Base-by-base conservation (phyloP, 2,888 invertebrate genomes). In the Neuroscelio doddi region DNA sequence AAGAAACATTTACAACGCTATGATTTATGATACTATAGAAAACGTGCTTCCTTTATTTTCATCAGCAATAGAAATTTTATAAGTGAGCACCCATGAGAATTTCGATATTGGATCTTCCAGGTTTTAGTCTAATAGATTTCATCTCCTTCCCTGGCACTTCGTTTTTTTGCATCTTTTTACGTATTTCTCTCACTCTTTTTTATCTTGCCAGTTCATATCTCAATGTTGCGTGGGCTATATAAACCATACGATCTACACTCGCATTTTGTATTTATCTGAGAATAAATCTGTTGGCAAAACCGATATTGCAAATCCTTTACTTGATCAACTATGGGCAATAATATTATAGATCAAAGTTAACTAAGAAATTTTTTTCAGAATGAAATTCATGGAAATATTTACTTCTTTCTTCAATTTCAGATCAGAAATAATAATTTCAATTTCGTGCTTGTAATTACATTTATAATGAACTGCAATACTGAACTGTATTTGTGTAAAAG, bases 251-350 rank as follows among this genome's bases (percentile, higher is more conserved):
- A 56, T 63, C 46, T 38, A 49, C 65, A 46, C 58, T 66, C 53
- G 59, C 58, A 56, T 59, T 44, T 55, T 27, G 55, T 26, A 46
- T 51, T 47, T 65, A 65, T 70, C 65, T 52, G 49, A 24, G 56
- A 62, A 65, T 68, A 59, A 68, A 68, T 70, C 65, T 63, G 59
- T 47, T 45, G 57, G 47, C 36, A 50, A 47, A 64, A 63, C 63
- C 46, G 55, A 49, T 51, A 38, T 51, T 42, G 51, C n/a, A n/a
- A n/a, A n/a, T n/a, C n/a, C 44, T 44, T 24, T 41, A 21, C 46
- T 50, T 38, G 42, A 62, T 39, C 63, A n/a, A 34, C 53, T 45
- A 36, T 21, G 32, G 45, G 16, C 10, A 44, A 57, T 5, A 5
- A 5, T 5, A 21, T 3, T 5, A 21, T 2, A 2, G 21, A 21